Evolutionary conservation across 1,140 invertebrate genomes (phyloP).

Genomic region (Drosophila serrata): DNA sequence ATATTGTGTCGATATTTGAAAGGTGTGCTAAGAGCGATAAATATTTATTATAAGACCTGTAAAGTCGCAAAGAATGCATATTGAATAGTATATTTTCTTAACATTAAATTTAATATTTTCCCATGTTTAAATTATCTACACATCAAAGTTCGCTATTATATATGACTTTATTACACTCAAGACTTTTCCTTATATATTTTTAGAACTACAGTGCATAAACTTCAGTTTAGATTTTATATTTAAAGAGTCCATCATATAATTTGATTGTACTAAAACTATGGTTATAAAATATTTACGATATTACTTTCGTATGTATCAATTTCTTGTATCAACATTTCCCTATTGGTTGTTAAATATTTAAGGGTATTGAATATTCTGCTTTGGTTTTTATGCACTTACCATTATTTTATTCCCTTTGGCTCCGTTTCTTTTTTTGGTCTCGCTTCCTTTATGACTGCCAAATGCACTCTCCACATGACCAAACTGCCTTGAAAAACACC

Average conservation of each 20-base stretch:
- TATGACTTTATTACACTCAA: neutral
- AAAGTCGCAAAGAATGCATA: too few species aligned
- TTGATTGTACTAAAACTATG: neutral
- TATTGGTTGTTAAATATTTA: neutral
- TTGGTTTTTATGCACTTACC: neutral
- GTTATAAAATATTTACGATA: slow-evolving; percentile 2
- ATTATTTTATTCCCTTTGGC: slow-evolving; percentile 41
- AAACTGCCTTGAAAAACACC: slow-evolving; percentile 25
- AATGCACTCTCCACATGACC: slow-evolving; percentile 50
- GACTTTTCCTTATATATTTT: neutral
- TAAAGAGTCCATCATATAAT: neutral
- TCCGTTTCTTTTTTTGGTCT: slow-evolving; percentile 21
- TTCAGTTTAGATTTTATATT: neutral
- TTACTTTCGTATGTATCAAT: neutral
- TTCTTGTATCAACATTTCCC: neutral
- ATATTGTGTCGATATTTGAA: neutral
- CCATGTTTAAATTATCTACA: too few species aligned
- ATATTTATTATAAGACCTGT: neutral
- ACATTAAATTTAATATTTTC: too few species aligned
- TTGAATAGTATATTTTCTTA: too few species aligned
- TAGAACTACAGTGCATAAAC: neutral
- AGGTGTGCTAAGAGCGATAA: neutral
- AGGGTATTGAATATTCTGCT: slow-evolving; percentile 8
- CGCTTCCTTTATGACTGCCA: slow-evolving; percentile 47
- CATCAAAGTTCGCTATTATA: too few species aligned